Base-by-base conservation (phyloP, 2,113 vertebrate species). In the Microcebus ravelobensis region DNA sequence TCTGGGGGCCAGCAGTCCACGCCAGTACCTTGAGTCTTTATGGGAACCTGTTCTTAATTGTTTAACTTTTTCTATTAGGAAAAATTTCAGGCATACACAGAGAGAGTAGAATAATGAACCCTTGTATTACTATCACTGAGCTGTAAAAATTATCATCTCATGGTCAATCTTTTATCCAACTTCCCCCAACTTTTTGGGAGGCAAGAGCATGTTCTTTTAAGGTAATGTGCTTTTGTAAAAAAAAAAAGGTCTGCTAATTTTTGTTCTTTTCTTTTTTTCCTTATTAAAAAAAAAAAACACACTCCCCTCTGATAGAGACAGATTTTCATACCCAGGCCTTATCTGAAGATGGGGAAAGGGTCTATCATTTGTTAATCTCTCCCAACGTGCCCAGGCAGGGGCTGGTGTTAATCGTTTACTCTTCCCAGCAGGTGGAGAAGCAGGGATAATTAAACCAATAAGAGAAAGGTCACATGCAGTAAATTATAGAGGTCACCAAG, bases 21-120 rank as follows among this genome's bases (percentile, higher is more conserved):
- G 39, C 36, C 8, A 17, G 7, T n/a, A 73, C 14, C 39, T 29
- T 39, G 76, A 74, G 2, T 68, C 42, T 88, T 87, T 52, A 27
- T 71, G 57, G 36, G 15, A 65, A 8, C 25, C 21, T n/a, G 12
- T 59, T 65, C 39, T 80, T 85, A 42, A 48, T 63, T 29, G 45
- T 96, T 94, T 50, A 84, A 25, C 18, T 42, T 90, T 95, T 96
- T 74, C 57, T 82, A 50, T 92, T 90, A 76, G 39, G 36, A 90
- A 92, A 86, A 81, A 13, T 74, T 68, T 82, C 55, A 59, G 74
- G 21, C 73, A 82, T 34, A 21, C 18, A 67, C 63, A 74, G 23
- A 71, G 4, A 92, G 50, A 87, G 31, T 36, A 84, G 42, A 90
- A 68, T 67, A 70, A 70, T 3, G 2, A 87, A 34, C 11, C 25